phyloP scores from a whole-genome alignment of 2,113 vertebrate species.

The Agapornis roseicollis region DNA sequence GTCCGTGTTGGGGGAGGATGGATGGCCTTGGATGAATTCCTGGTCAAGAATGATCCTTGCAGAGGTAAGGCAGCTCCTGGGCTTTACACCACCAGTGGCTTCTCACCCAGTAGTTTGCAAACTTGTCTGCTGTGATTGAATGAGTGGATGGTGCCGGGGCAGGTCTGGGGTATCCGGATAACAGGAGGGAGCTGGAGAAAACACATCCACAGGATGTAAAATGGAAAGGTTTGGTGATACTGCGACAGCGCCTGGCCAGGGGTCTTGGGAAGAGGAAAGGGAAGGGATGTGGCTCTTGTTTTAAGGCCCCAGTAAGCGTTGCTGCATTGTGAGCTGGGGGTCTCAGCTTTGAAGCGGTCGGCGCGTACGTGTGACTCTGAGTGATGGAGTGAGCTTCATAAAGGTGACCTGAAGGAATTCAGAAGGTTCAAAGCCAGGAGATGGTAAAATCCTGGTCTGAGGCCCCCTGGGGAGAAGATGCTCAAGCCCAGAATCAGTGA shows the following conservation, averaged over 20 bases:
- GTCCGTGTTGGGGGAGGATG: constrained; percentile 96
- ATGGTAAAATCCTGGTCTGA: background rate
- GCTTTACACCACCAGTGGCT: rapidly evolving
- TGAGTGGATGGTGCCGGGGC: background rate
- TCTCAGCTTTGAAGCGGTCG: rapidly evolving
- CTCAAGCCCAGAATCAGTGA: background rate
- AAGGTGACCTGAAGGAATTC: background rate
- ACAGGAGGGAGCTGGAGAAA: background rate
- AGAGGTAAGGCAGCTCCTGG: constrained; percentile 82
- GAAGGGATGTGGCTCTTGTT: background rate
- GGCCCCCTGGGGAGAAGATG: background rate
- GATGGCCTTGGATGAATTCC: constrained; percentile 98
- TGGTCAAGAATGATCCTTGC: constrained; percentile 98
- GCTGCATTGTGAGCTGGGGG: background rate
- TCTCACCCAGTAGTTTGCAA: background rate
- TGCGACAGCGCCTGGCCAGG: background rate
- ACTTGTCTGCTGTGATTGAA: background rate
- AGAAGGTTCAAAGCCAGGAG: background rate
- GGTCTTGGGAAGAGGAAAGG: background rate
- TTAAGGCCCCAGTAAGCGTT: background rate
- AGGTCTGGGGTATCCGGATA: background rate
- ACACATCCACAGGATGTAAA: background rate
- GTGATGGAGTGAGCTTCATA: background rate
- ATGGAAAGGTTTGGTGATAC: background rate
- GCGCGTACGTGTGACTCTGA: rapidly evolving